A percentile compares a stretch with the other conserved stretches of the same genome.
Conservation (phyloP, 2,113 vertebrate species). For the Eleginops maclovinus region DNA sequence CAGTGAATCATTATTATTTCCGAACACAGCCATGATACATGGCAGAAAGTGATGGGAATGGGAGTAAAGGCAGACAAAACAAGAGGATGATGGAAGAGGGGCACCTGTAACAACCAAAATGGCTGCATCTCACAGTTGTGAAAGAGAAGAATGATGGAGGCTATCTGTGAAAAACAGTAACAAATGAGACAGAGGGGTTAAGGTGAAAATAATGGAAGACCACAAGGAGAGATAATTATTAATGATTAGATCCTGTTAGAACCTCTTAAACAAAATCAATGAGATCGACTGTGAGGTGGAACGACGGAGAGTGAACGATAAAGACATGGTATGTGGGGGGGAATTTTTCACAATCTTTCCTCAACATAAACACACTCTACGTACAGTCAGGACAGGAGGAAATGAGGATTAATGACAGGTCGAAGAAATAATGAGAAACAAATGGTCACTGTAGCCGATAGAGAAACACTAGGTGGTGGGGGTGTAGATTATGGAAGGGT, state of each 20-base stretch:
- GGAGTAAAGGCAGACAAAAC: too few relatives aligned
- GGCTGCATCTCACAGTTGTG: slow-evolving; percentile 25
- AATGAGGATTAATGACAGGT: slow-evolving; percentile 7
- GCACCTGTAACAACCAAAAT: slow-evolving; percentile 43
- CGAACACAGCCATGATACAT: slow-evolving; percentile 1
- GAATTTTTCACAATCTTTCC: slow-evolving; percentile 27
- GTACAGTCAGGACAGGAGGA: slow-evolving; percentile 20
- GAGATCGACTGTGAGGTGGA: neutral
- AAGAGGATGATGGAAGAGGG: neutral
- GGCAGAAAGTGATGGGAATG: too few relatives aligned
- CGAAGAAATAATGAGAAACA: slow-evolving; percentile 36
- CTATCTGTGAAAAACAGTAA: slow-evolving; percentile 30
- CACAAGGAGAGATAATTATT: neutral
- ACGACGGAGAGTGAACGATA: neutral
- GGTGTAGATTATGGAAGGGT: slow-evolving; percentile 1
- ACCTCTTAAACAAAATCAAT: slow-evolving; percentile 4
- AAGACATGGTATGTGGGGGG: neutral
- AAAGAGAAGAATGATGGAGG: slow-evolving; percentile 14
- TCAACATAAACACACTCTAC: slow-evolving; percentile 22
- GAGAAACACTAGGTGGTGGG: neutral
- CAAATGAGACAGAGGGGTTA: slow-evolving; percentile 15
- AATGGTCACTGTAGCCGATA: neutral
- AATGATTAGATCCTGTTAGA: slow-evolving; percentile 16
- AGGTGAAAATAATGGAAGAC: neutral
- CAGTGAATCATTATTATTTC: slow-evolving; percentile 15